Evolutionary conservation across 2,113 vertebrate genomes (phyloP).

Genomic region (Hemibagrus wyckioides): DNA sequence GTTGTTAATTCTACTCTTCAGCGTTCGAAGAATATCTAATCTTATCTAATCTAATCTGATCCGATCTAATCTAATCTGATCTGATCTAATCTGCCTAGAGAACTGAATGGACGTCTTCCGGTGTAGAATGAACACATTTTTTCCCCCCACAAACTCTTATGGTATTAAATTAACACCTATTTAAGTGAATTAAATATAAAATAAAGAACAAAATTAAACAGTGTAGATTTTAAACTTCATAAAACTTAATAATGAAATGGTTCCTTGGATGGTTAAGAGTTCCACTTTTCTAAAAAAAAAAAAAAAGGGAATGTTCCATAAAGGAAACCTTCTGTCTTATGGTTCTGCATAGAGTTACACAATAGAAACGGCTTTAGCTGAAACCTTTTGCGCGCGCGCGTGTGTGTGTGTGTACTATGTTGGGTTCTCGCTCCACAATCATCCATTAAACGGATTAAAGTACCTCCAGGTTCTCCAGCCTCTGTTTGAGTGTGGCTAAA

Average conservation of each 20-base stretch:
- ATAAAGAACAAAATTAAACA: not conserved
- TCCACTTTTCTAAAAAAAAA: not conserved
- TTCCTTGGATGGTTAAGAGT: not conserved
- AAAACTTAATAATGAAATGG: not conserved
- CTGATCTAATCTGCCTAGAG: no score
- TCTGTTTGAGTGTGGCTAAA: constrained; percentile 90
- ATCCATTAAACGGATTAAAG: constrained; percentile 17
- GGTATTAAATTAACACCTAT: not conserved
- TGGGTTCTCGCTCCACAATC: not conserved
- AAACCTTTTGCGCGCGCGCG: not conserved
- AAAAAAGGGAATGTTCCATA: not conserved
- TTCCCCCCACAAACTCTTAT: not conserved
- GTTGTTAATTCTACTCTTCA: not conserved
- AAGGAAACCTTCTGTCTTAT: not conserved
- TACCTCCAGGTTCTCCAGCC: constrained; percentile 96
- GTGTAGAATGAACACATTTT: not conserved
- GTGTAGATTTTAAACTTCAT: not conserved
- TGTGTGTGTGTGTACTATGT: not conserved
- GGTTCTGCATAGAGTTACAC: not conserved
- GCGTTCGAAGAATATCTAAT: not conserved
- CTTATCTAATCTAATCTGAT: no score
- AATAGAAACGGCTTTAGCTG: not conserved
- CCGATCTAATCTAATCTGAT: not conserved
- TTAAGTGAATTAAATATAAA: not conserved
- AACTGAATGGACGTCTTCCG: not conserved